Conservation (phyloP, 2,888 invertebrate genomes). For the Ceramica pisi region DNA sequence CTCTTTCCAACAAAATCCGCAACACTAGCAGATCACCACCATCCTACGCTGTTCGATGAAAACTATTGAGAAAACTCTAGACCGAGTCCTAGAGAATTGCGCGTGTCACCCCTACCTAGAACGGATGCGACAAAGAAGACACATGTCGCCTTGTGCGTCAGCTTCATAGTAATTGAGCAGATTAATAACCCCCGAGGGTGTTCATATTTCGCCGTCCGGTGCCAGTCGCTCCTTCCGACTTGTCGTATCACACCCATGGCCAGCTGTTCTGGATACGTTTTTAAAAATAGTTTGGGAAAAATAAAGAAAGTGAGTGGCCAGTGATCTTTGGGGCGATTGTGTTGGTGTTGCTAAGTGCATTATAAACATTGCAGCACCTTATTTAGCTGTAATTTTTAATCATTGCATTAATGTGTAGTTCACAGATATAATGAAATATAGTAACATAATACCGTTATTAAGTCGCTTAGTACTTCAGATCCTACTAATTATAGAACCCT, state of each 20-base stretch:
- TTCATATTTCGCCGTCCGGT: constrained; percentile 87
- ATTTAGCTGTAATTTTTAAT: too few species aligned
- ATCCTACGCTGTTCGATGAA: too few species aligned
- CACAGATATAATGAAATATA: too few species aligned
- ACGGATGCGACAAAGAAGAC: constrained; percentile 87
- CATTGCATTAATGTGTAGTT: too few species aligned
- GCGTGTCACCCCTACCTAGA: constrained; percentile 77
- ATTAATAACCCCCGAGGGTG: constrained; percentile 86
- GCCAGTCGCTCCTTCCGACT: constrained; percentile 70
- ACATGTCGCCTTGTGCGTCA: constrained; percentile 81
- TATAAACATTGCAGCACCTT: too few species aligned
- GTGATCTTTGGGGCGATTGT: neutral
- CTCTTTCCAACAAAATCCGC: too few species aligned
- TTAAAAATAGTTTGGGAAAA: constrained; percentile 50
- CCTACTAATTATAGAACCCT: too few species aligned
- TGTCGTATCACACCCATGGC: constrained; percentile 65
- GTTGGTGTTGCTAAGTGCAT: too few species aligned
- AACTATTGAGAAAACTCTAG: neutral
- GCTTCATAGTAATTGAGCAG: constrained; percentile 88
- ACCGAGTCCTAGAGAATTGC: constrained; percentile 6
- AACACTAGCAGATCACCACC: too few species aligned
- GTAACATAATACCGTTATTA: too few species aligned
- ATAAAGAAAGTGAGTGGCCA: constrained; percentile 29
- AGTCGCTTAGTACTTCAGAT: too few species aligned
- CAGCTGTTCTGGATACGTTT: constrained; percentile 50